Percentiles rank a stretch among this genome's conserved stretches.
phyloP scores from a whole-genome alignment of 2,888 invertebrate genomes.

The Hirtodrosophila confusa region DNA sequence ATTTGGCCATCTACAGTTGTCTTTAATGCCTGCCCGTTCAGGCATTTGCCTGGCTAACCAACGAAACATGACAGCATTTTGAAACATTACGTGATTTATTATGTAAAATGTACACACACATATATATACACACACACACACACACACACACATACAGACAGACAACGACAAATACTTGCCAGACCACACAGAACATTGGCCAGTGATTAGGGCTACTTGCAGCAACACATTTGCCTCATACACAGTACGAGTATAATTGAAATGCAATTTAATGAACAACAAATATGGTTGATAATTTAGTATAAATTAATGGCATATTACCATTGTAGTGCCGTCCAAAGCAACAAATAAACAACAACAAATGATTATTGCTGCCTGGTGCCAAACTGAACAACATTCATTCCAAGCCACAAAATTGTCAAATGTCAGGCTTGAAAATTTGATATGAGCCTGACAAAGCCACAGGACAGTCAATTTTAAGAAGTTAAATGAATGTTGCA shows the following conservation, averaged over 20 bases:
- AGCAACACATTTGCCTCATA: conserved; percentile 36
- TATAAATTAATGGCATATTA: conserved; percentile 63
- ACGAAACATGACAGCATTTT: conserved; percentile 78
- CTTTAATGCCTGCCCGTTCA: conserved; percentile 53
- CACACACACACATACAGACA: conserved; percentile 11
- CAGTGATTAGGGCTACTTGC: conserved; percentile 72
- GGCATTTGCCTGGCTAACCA: conserved; percentile 61
- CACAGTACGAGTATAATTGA: conserved; percentile 46
- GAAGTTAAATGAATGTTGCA: background rate
- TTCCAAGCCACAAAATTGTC: conserved; percentile 44
- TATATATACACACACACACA: conserved; percentile 24
- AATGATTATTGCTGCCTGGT: conserved; percentile 21
- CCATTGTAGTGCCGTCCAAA: too few species aligned
- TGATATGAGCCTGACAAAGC: conserved; percentile 13
- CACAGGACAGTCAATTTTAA: conserved; percentile 6
- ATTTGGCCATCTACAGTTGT: conserved; percentile 36
- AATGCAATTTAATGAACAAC: conserved; percentile 77
- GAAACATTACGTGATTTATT: conserved; percentile 79
- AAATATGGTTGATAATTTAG: conserved; percentile 69
- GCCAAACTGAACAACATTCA: conserved; percentile 24
- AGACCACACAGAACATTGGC: conserved; percentile 63
- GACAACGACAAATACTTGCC: conserved; percentile 51
- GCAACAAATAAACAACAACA: conserved; percentile 24
- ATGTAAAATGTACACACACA: conserved; percentile 56
- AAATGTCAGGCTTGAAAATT: conserved; percentile 38